Base-by-base conservation (phyloP, 2,888 invertebrate genomes). In the Dryobotodes eremita region DNA sequence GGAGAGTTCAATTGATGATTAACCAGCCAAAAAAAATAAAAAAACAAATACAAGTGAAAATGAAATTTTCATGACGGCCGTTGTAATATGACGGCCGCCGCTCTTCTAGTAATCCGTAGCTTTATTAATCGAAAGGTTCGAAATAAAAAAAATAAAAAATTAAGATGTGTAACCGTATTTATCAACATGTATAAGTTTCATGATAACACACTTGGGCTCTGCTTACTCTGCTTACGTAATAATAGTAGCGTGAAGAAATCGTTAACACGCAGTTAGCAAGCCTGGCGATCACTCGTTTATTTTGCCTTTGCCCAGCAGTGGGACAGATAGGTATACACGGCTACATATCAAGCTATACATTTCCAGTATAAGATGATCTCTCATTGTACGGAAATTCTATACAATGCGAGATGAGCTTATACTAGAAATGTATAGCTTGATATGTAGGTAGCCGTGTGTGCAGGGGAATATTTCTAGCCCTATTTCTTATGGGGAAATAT, bases 111-210 rank as follows among this genome's bases (percentile, higher is more conserved):
- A 20, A 48, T 13, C 13, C 20, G 4, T 20, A 20, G 46, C 26
- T 48, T 65, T n/a, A 46, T 26, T 17, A n/a, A 17, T 6, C 17
- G 11, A 46, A 11, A 2, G 15, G 42, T 42, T 42, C 2, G 2
- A 65, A 42, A n/a, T n/a, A n/a, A n/a, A n/a, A n/a, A n/a, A n/a
- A n/a, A n/a, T n/a, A 61, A 62, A 31, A 31, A 26, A 48, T 36
- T n/a, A 5, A 31, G 20, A 61, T 69, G 20, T 59, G 57, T 66
- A 26, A 75, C 66, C 59, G 26, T 20, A 42, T 68, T 7, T 68
- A 23, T 69, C 53, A 72, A 53, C 61, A 53, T 62, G 4, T 53
- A 36, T 36, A 36, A 31, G 20, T 53, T 46, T 15, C 17, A 31
- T 46, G 31, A 31, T 17, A 2, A 17, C 3, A 46, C n/a, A 61